Base-by-base conservation (phyloP, 2,888 invertebrate genomes). In the Oscheius sp. region DNA sequence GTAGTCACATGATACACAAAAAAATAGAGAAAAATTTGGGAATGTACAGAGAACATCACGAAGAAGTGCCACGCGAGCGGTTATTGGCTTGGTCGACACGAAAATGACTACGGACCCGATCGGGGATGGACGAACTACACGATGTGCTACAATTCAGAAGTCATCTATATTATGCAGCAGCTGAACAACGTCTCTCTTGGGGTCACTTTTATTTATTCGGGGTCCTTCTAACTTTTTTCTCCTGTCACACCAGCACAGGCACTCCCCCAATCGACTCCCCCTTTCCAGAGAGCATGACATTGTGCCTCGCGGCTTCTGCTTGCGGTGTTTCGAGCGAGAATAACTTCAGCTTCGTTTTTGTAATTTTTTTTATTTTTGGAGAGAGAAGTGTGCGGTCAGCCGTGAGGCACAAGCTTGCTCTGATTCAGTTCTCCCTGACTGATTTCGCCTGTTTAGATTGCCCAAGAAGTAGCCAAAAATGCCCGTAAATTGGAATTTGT, bases 401-500 rank as follows among this genome's bases (percentile, higher is more conserved):
- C 52, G n/a, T 52, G 66, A 66, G 66, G 66, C 43, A 53, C 53
- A 52, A 27, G 46, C 68, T 18, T 53, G 68, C 52, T 35, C 53
- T 18, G n/a, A 16, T 16, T 12, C 69, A 6, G n/a, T 23, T 21
- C 2, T 29, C n/a, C 35, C 27, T 5, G 43, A 9, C 29, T 25
- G n/a, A n/a, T 29, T 12, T 52, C 16, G 3, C 45, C 12, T 53
- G 72, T 84, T 69, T 76, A 92, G 93, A 84, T 95, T 94, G 82
- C 96, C 94, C 89, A 93, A 93, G 89, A 93, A 94, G 89, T 91
- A 94, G 71, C 95, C 94, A 89, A 91, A 92, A 52, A 94, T 95
- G 1, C 90, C 93, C 75, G 93, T 94, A 90, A 92, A 16, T 89
- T 96, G 89, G 96, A 96, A 90, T 92, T 93, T 25, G 89, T 90